These are phyloP conservation scores for Actias luna DNA, from an alignment of 2,888 invertebrate genomes.

Conservation along the genomic window DNA sequence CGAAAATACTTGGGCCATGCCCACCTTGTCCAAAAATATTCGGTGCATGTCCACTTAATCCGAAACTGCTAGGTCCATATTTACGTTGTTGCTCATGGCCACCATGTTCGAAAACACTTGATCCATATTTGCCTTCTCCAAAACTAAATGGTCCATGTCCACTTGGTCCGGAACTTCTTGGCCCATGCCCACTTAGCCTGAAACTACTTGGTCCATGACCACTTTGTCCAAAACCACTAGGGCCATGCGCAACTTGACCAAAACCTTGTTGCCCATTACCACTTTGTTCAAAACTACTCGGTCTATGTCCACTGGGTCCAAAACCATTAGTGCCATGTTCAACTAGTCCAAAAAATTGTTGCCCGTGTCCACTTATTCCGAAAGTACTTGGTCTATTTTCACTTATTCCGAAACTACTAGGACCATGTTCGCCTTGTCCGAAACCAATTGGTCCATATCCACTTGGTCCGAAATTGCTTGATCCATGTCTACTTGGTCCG, in stretches of 20 bases:
- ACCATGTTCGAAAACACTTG: background rate
- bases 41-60: too few relatives aligned
- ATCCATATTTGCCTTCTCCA: background rate
- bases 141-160: background rate
- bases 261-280: constrained; percentile 12
- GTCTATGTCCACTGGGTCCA: background rate
- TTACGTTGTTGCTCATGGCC: background rate
- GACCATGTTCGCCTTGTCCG: background rate
- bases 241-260: background rate
- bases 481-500: background rate
- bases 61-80: too few relatives aligned
- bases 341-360: constrained; percentile 9
- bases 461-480: background rate
- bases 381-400: background rate
- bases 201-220: background rate
- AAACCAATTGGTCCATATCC: constrained; percentile 11
- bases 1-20: background rate
- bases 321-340: constrained; percentile 5
- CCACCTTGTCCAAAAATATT: background rate
- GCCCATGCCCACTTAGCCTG: background rate
- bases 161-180: background rate
- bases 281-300: constrained; percentile 5
- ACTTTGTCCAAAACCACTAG: background rate
- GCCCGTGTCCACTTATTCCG: constrained; percentile 14
- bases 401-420: background rate